Evolutionary conservation across 2,888 invertebrate genomes (phyloP).

Genomic region (Pegoplata infirma): DNA sequence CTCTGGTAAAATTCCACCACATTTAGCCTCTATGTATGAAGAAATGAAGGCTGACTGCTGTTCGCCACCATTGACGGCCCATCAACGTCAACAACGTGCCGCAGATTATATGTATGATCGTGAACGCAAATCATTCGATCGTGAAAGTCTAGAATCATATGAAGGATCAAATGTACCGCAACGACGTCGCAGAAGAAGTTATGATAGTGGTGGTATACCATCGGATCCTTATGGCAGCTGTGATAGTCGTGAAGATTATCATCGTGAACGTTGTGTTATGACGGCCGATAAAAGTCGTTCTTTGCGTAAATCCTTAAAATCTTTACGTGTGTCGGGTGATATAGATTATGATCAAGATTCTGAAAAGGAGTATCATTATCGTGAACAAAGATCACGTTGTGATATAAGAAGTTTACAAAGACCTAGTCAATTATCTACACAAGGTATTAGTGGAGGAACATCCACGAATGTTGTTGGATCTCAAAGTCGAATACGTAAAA

Average conservation of each 20-base stretch:
- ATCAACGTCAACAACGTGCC: conserved; percentile 59
- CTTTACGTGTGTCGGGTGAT: conserved; percentile 74
- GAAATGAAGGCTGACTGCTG: conserved; percentile 64
- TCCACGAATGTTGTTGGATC: conserved; percentile 33
- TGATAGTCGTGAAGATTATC: conserved; percentile 77
- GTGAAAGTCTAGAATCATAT: conserved; percentile 77
- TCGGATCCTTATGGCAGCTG: conserved; percentile 77
- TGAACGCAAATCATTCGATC: conserved; percentile 77
- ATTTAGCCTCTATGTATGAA: conserved; percentile 55
- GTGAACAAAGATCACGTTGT: conserved; percentile 64
- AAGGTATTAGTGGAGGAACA: conserved; percentile 57
- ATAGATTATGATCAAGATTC: conserved; percentile 80
- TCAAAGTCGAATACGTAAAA: conserved; percentile 74
- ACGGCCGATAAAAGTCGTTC: conserved; percentile 73
- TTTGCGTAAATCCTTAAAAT: conserved; percentile 74
- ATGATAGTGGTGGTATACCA: conserved; percentile 73
- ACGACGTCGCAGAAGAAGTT: conserved; percentile 74
- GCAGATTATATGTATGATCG: conserved; percentile 76
- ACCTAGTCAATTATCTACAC: conserved; percentile 71
- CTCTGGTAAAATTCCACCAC: conserved; percentile 59
- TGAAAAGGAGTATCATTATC: conserved; percentile 77
- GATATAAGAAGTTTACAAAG: conserved; percentile 76
- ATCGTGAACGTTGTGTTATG: conserved; percentile 74
- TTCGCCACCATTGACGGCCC: conserved; percentile 50
- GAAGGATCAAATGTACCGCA: conserved; percentile 71